Base-by-base conservation (phyloP, 2,113 vertebrate species). In the Labeo catla region DNA sequence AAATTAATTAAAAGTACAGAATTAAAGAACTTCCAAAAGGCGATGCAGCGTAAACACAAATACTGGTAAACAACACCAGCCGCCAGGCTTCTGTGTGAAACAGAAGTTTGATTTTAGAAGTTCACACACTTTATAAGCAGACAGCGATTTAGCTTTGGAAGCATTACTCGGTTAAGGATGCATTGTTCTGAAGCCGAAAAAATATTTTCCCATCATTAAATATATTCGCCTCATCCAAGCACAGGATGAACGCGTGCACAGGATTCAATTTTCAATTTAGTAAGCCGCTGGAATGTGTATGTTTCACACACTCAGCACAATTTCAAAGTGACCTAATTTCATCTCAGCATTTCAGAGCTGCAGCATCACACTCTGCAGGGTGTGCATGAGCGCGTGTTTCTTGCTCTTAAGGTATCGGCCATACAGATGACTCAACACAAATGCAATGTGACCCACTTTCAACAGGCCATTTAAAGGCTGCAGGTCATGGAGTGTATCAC, bases 301-400 rank as follows among this genome's bases (percentile, higher is more conserved):
- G 54, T 52, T 82, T 73, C 43, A 39, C 23, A 19, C 34, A 82
- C 79, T 82, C 85, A 74, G 85, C 85, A 76, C 19, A 36, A 50
- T 61, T 50, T 76, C 36, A 76, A 76, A 23, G 28, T 82, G 85
- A 82, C 85, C 78, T n/a, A 74, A 82, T 81, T 86, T 82, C 66
- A 21, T 63, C 34, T 76, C 68, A n/a, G 59, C 39, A 49, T 49
- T 61, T 80, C 21, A 72, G 74, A 66, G 61, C 34, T 39, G 39
- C 68, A 19, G 45, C 70, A 76, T 76, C 49, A 54, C n/a, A 77
- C 13, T 66, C 57, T 83, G 43, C 12, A 9, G 34, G 3, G 19
- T 13, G 61, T 8, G 59, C 19, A 43, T 6, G 15, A 65, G 76
- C 43, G 49, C 15, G 9, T 3, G n/a, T 19, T 63, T 49, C n/a